Percentiles rank a stretch among this genome's conserved stretches.
These are phyloP conservation scores for Spilarctia lutea DNA, from an alignment of 2,888 invertebrate genomes.

Conservation along the genomic window DNA sequence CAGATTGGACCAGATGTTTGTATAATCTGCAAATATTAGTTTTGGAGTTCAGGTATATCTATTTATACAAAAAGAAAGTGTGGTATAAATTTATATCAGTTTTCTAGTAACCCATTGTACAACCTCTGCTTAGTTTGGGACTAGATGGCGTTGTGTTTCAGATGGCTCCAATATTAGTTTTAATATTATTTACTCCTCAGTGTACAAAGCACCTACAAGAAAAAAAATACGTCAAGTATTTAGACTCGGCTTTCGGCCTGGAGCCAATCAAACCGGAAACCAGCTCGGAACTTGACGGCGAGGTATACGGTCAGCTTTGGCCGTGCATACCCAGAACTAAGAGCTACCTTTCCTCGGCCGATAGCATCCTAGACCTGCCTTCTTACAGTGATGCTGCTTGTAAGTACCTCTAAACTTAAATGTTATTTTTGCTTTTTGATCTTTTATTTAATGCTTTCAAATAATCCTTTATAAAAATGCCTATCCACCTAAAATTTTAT, in stretches of 20 bases:
- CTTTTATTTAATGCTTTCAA: not conserved
- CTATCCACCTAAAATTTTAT: too few relatives aligned
- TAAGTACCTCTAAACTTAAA: slow-evolving; percentile 52
- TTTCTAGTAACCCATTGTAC: too few relatives aligned
- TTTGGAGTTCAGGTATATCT: too few relatives aligned
- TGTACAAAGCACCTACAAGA: slow-evolving; percentile 61
- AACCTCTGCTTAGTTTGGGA: too few relatives aligned
- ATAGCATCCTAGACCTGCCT: slow-evolving; percentile 78
- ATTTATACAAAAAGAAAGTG: too few relatives aligned
- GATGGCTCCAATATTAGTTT: too few relatives aligned
- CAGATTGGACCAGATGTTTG: too few relatives aligned
- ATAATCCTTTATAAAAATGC: too few relatives aligned
- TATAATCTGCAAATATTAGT: too few relatives aligned
- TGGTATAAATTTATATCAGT: too few relatives aligned
- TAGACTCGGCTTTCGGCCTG: slow-evolving; percentile 70
- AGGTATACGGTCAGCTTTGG: slow-evolving; percentile 62
- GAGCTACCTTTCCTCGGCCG: slow-evolving; percentile 68
- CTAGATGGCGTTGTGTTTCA: too few relatives aligned
- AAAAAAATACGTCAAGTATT: slow-evolving; percentile 64
- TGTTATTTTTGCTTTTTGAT: not conserved
- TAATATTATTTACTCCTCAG: slow-evolving; percentile 51
- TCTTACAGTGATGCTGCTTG: slow-evolving; percentile 70
- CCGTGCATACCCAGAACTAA: slow-evolving; percentile 74
- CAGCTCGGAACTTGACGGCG: slow-evolving; percentile 21
- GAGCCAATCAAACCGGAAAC: slow-evolving; percentile 48